phyloP scores from a whole-genome alignment of 2,888 invertebrate genomes.

The Cephus rjabovi region DNA sequence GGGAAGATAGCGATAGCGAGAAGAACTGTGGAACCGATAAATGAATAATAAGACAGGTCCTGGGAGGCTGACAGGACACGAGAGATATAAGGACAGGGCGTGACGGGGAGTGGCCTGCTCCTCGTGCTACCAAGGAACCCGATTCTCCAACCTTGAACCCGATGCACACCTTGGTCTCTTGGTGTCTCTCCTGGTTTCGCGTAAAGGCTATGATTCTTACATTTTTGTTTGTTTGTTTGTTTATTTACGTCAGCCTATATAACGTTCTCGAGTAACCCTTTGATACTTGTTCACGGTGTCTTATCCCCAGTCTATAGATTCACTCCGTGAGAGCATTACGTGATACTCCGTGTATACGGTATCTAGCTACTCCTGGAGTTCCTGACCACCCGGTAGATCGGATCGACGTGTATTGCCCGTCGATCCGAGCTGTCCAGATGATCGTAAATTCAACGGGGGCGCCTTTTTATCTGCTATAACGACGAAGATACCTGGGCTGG shows the following conservation, averaged over 20 bases:
- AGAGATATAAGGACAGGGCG: conserved; percentile 38
- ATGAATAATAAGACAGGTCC: conserved; percentile 35
- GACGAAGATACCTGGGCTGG: conserved; percentile 18
- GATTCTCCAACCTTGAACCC: conserved; percentile 38
- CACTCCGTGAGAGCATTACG: neutral
- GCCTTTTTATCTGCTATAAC: conserved; percentile 34
- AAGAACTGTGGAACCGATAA: conserved; percentile 29
- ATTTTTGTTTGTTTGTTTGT: neutral
- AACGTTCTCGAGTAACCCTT: neutral
- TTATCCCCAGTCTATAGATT: neutral
- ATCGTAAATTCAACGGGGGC: conserved; percentile 55
- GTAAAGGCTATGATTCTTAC: neutral
- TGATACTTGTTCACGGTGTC: neutral
- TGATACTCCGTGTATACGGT: neutral
- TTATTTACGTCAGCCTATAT: neutral
- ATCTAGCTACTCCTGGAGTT: neutral
- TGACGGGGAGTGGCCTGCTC: conserved; percentile 36
- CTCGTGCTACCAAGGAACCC: conserved; percentile 34
- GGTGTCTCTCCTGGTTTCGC: neutral
- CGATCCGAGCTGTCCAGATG: conserved; percentile 44
- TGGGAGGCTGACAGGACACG: conserved; percentile 31
- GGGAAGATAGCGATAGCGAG: conserved; percentile 2
- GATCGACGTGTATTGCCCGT: conserved; percentile 47
- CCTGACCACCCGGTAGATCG: conserved; percentile 47
- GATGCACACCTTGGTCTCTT: conserved; percentile 10